Conservation (phyloP, 2,113 vertebrate genomes). For the Sander vitreus region DNA sequence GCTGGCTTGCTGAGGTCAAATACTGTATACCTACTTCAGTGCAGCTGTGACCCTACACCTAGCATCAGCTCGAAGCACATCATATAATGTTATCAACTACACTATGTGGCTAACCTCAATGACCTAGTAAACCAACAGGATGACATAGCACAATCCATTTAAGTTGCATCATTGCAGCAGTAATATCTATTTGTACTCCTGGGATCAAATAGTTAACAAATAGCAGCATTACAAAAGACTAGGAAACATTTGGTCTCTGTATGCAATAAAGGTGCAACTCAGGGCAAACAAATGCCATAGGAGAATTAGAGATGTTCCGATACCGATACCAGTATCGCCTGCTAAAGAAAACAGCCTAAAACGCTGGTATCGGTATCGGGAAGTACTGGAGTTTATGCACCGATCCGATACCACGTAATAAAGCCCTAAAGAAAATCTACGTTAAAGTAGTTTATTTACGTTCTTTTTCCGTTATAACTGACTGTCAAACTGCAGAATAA, state of each 20-base stretch:
- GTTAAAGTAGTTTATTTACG: too few species aligned
- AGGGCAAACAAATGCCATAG: background rate
- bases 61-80: slow-evolving; percentile 19
- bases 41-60: background rate
- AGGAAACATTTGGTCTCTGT: slow-evolving; percentile 2
- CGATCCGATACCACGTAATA: too few species aligned
- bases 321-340: too few species aligned
- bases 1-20: background rate
- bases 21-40: background rate
- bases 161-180: slow-evolving; percentile 5
- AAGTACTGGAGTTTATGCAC: too few species aligned
- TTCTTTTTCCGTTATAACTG: too few species aligned
- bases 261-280: background rate
- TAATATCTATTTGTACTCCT: slow-evolving; percentile 24
- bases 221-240: slow-evolving; percentile 8
- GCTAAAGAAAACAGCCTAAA: too few species aligned
- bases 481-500: too few species aligned
- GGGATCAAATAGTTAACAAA: slow-evolving; percentile 19
- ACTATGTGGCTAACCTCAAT: slow-evolving; percentile 18
- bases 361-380: too few species aligned
- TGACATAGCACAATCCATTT: slow-evolving; percentile 16
- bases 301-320: too few species aligned
- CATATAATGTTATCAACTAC: slow-evolving; percentile 39
- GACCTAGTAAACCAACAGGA: slow-evolving; percentile 8
- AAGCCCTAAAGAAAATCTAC: too few species aligned